phyloP scores from a whole-genome alignment of 2,113 vertebrate genomes.

The Myxocyprinus asiaticus region DNA sequence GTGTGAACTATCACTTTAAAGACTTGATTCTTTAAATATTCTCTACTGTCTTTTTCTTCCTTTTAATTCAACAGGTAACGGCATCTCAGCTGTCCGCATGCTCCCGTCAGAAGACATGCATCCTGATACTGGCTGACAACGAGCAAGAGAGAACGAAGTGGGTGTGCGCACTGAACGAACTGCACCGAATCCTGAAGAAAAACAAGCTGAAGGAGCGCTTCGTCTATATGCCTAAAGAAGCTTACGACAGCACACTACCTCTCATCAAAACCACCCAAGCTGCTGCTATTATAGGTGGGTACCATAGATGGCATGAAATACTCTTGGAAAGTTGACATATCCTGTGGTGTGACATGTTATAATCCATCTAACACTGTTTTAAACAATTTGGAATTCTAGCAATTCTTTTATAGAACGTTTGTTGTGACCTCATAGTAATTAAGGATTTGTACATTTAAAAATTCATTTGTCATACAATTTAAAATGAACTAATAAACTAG shows the following conservation, averaged over 20 bases:
- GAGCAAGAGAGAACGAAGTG: constrained; percentile 95
- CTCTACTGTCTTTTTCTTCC: not conserved
- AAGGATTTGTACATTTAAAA: too few relatives aligned
- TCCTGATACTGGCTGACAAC: constrained; percentile 92
- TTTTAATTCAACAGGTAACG: constrained; percentile 81
- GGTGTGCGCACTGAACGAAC: constrained; percentile 91
- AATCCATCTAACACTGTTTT: too few relatives aligned
- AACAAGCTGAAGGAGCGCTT: constrained; percentile 97
- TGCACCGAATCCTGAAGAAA: constrained; percentile 95
- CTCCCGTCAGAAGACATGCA: constrained; percentile 88
- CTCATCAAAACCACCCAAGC: constrained; percentile 98
- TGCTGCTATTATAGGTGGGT: constrained; percentile 85
- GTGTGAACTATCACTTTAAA: not conserved
- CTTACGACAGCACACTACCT: constrained; percentile 95
- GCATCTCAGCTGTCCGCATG: constrained; percentile 90
- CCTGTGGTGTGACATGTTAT: too few relatives aligned
- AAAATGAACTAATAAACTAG: too few relatives aligned
- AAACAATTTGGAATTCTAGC: too few relatives aligned
- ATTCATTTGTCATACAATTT: too few relatives aligned
- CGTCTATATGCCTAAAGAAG: constrained; percentile 95
- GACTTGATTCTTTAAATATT: not conserved
- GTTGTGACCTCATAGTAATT: too few relatives aligned
- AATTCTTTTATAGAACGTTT: too few relatives aligned
- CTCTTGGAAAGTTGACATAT: too few relatives aligned
- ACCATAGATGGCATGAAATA: too few relatives aligned